Conservation (phyloP, 2,888 invertebrate species). For the Trissonchulus latispiculum region DNA sequence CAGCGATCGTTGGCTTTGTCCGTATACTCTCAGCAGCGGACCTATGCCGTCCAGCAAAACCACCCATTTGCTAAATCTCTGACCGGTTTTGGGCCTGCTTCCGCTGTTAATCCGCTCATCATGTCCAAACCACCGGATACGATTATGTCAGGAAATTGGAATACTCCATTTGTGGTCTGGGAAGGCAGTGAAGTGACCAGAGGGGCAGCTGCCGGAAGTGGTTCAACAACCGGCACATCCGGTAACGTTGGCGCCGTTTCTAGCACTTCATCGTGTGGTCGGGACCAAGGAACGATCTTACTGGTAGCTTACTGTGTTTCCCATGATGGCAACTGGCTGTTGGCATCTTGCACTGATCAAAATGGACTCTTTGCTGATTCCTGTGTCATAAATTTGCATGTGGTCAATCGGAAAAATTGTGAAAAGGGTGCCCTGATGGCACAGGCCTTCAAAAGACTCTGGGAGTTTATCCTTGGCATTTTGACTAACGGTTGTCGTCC, state of each 20-base stretch:
- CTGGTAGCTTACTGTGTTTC: constrained; percentile 93
- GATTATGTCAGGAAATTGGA: constrained; percentile 9
- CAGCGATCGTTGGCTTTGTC: constrained; percentile 64
- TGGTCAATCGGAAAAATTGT: background rate
- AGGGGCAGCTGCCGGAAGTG: background rate
- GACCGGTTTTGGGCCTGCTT: constrained; percentile 83
- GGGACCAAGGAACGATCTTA: constrained; percentile 62
- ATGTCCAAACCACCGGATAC: background rate
- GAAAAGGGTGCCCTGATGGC: constrained; percentile 24
- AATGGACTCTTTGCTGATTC: constrained; percentile 88
- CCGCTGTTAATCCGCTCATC: background rate
- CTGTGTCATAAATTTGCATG: constrained; percentile 83
- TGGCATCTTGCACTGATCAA: constrained; percentile 88
- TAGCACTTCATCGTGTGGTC: no score
- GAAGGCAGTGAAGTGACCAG: background rate
- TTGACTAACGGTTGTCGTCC: constrained; percentile 77
- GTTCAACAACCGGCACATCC: no score
- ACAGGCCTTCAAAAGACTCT: constrained; percentile 66
- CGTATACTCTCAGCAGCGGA: constrained; percentile 83
- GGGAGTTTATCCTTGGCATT: constrained; percentile 90
- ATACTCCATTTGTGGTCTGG: background rate
- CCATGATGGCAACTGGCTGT: constrained; percentile 91
- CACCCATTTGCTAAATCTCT: constrained; percentile 52
- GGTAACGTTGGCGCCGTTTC: no score
- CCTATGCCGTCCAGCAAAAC: constrained; percentile 51